These are phyloP conservation scores for Vulpes lagopus DNA, from an alignment of 2,113 vertebrate species.

Conservation along the genomic window DNA sequence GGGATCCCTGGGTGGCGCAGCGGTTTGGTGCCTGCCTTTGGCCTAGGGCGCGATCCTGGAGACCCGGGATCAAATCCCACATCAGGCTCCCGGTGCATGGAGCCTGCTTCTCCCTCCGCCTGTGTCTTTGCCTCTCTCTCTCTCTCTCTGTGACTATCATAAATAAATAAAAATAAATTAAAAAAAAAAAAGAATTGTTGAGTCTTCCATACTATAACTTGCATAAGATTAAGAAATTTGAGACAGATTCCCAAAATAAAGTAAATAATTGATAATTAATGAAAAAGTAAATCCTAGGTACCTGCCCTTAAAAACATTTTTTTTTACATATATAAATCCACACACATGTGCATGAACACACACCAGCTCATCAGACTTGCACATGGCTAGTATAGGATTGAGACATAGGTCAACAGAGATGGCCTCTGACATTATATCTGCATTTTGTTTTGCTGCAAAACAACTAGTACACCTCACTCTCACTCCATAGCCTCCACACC, in stretches of 20 bases:
- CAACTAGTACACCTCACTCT: background rate
- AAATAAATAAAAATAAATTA: too few species aligned
- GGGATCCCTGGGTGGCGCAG: too few species aligned
- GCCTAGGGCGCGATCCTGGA: too few species aligned
- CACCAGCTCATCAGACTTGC: background rate
- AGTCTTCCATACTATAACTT: background rate
- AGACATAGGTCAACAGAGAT: background rate
- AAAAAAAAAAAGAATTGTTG: too few species aligned
- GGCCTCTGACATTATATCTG: background rate
- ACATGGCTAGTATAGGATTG: background rate
- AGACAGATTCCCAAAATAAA: background rate
- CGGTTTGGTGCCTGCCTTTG: too few species aligned
- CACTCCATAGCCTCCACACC: rapidly evolving
- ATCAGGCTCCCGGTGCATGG: too few species aligned
- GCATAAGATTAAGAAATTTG: background rate
- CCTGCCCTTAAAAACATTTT: background rate
- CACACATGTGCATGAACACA: background rate
- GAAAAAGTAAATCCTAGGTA: background rate
- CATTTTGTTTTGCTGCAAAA: background rate
- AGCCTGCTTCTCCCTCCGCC: too few species aligned
- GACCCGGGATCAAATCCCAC: too few species aligned
- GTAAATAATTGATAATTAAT: background rate
- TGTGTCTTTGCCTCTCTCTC: too few species aligned
- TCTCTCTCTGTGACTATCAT: too few species aligned
- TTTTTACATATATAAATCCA: background rate